Evolutionary conservation across 2,113 vertebrate genomes (phyloP).

Genomic region (Corydoras sp.): DNA sequence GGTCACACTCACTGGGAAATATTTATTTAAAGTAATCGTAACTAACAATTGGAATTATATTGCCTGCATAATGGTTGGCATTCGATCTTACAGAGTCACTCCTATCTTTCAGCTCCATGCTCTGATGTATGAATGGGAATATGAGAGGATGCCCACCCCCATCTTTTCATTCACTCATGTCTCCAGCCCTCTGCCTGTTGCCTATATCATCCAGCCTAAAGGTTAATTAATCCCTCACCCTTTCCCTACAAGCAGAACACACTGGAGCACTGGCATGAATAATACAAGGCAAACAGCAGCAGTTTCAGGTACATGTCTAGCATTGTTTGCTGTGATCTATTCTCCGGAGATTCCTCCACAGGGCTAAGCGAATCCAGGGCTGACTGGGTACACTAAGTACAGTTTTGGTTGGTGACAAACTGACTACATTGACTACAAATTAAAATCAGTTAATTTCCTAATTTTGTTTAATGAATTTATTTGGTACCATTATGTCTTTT

Average conservation of each 20-base stretch:
- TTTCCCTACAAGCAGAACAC: constrained; percentile 45
- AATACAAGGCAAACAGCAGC: constrained; percentile 24
- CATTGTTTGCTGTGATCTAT: not conserved
- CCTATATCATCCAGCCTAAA: constrained; percentile 54
- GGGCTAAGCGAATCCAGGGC: too few species aligned
- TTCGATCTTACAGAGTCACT: constrained; percentile 2
- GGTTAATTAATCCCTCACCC: constrained; percentile 65
- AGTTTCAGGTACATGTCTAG: not conserved
- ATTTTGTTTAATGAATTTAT: too few species aligned
- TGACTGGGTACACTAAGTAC: too few species aligned
- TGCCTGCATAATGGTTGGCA: constrained; percentile 2
- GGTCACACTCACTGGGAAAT: not conserved
- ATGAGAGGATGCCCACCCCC: not conserved
- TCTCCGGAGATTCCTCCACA: not conserved
- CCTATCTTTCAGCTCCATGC: not conserved
- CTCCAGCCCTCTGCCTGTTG: constrained; percentile 45
- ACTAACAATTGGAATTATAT: not conserved
- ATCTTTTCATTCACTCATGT: constrained; percentile 47
- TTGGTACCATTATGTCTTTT: too few species aligned
- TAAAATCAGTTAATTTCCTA: too few species aligned
- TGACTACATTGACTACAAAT: too few species aligned
- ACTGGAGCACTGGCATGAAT: constrained; percentile 38
- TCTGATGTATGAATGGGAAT: constrained; percentile 8
- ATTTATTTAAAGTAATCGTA: not conserved
- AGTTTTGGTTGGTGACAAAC: too few species aligned